Conservation (phyloP, 1,140 invertebrate genomes). For the Ips nitidus region DNA sequence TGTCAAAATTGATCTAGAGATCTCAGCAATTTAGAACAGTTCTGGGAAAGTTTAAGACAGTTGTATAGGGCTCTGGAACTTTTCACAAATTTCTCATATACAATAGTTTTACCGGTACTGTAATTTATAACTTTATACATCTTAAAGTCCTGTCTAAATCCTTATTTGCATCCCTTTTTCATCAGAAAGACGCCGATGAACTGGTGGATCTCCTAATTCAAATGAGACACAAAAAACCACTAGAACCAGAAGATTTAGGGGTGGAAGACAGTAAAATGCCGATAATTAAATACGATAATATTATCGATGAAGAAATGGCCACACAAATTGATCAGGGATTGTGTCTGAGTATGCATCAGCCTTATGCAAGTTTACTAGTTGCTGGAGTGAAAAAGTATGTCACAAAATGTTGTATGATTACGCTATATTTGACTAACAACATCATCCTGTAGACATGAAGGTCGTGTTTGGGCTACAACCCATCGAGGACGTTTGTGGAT, state of each 20-base stretch:
- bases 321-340: slow-evolving; percentile 70
- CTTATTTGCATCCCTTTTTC: neutral
- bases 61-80: too few species aligned
- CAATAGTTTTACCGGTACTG: too few species aligned
- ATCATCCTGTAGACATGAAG: slow-evolving; percentile 75
- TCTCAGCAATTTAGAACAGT: too few species aligned
- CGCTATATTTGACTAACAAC: too few species aligned
- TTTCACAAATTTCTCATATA: too few species aligned
- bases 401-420: too few species aligned
- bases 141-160: too few species aligned
- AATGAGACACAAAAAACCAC: slow-evolving; percentile 45
- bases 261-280: slow-evolving; percentile 41
- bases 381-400: slow-evolving; percentile 87
- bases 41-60: too few species aligned
- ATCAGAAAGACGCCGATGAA: slow-evolving; percentile 41
- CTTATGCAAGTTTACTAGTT: slow-evolving; percentile 89
- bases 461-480: slow-evolving; percentile 88
- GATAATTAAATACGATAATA: slow-evolving; percentile 38
- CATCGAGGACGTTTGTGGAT: slow-evolving; percentile 94
- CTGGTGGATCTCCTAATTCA: slow-evolving; percentile 44
- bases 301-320: slow-evolving; percentile 40
- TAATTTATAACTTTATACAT: too few species aligned
- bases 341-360: slow-evolving; percentile 95
- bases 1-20: too few species aligned
- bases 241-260: slow-evolving; percentile 39